phyloP scores from a whole-genome alignment of 2,888 invertebrate genomes.

The Blera fallax region DNA sequence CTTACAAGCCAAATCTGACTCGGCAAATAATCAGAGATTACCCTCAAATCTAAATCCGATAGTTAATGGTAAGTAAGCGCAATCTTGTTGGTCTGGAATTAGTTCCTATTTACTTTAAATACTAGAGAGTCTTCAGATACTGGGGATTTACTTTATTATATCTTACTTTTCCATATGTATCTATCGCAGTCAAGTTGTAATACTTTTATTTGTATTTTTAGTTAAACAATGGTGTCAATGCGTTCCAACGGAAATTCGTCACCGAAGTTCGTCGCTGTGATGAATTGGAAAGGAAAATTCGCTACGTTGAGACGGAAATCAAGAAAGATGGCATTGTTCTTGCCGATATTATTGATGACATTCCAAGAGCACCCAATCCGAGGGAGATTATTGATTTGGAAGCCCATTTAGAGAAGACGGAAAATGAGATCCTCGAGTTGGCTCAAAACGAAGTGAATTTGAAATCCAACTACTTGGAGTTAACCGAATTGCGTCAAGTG shows the following conservation, averaged over 20 bases:
- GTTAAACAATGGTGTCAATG: conserved; percentile 90
- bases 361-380: conserved; percentile 89
- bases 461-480: conserved; percentile 95
- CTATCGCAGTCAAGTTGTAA: background rate
- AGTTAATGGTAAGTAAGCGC: no score
- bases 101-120: no score
- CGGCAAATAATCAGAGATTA: no score
- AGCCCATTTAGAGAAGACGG: conserved; percentile 97
- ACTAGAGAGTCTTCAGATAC: no score
- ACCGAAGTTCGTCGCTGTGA: conserved; percentile 92
- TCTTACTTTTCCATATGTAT: background rate
- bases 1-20: no score
- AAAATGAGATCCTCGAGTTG: conserved; percentile 96
- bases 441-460: conserved; percentile 97
- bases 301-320: conserved; percentile 91
- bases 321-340: conserved; percentile 90
- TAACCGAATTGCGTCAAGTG: conserved; percentile 96
- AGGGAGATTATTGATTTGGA: conserved; percentile 90
- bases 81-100: no score
- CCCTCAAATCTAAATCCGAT: no score
- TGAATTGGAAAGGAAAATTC: conserved; percentile 91
- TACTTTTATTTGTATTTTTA: conserved; percentile 78
- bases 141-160: no score
- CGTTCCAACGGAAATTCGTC: conserved; percentile 93
- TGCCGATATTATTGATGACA: conserved; percentile 86